phyloP scores from a whole-genome alignment of 1,140 invertebrate genomes.

The Subanguina moxae region DNA sequence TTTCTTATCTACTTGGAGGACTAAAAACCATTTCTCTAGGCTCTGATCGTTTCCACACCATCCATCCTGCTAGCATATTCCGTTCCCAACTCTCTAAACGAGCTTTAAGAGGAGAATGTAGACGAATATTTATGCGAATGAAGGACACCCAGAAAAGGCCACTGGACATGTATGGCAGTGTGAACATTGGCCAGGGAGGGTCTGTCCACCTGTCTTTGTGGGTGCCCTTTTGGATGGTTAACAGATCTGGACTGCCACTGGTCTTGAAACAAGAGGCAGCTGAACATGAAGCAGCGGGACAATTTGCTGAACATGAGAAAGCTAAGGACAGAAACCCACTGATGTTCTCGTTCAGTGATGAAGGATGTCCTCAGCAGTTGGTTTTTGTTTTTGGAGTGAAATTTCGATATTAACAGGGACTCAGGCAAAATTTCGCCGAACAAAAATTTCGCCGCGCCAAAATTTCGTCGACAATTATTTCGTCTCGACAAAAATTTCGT shows the following conservation, averaged over 20 bases:
- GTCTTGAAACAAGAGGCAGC: slow-evolving; percentile 83
- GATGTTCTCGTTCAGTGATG: slow-evolving; percentile 85
- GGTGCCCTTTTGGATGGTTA: slow-evolving; percentile 89
- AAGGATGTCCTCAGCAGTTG: slow-evolving; percentile 66
- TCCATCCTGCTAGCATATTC: slow-evolving; percentile 6
- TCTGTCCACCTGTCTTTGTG: slow-evolving; percentile 72
- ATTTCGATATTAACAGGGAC: too few species aligned
- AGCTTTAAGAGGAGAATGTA: slow-evolving; percentile 10
- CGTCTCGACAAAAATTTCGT: too few species aligned
- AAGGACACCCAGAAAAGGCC: slow-evolving; percentile 71
- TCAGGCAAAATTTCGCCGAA: too few species aligned
- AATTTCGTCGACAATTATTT: too few species aligned
- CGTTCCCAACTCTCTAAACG: slow-evolving; percentile 5
- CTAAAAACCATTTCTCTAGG: slow-evolving; percentile 4
- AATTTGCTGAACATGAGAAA: slow-evolving; percentile 86
- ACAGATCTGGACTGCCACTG: slow-evolving; percentile 87
- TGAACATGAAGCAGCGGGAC: slow-evolving; percentile 75
- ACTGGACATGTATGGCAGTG: slow-evolving; percentile 70
- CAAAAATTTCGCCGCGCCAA: too few species aligned
- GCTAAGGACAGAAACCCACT: slow-evolving; percentile 86
- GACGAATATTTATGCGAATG: slow-evolving; percentile 57
- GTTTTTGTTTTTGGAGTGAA: too few species aligned
- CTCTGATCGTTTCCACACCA: slow-evolving; percentile 20
- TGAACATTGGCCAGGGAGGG: slow-evolving; percentile 63
- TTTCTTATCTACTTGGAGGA: slow-evolving; percentile 50